Percentiles rank a stretch among this genome's conserved stretches.
Conservation (phyloP, 2,797 vertebrate species). For the Atherinosoma microstoma region DNA sequence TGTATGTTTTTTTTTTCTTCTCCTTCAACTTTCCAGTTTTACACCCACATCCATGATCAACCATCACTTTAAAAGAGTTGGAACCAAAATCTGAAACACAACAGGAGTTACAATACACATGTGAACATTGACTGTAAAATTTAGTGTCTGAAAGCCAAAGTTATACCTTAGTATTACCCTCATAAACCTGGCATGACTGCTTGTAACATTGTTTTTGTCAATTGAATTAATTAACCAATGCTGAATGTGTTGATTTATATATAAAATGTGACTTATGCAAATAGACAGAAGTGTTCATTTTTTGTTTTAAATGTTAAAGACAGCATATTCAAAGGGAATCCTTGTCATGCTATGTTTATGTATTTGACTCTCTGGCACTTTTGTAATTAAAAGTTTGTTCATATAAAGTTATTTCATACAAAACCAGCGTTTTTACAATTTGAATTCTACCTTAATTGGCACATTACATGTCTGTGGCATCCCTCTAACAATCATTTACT, state of each 20-base stretch:
- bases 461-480: constrained; percentile 64
- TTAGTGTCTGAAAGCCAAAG: constrained; percentile 60
- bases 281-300: not conserved
- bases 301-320: constrained; percentile 22
- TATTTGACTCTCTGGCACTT: constrained; percentile 61
- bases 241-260: constrained; percentile 12
- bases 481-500: constrained; percentile 65
- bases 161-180: constrained; percentile 29
- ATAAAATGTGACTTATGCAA: constrained; percentile 41
- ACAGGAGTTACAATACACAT: constrained; percentile 60
- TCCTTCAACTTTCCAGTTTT: constrained; percentile 40
- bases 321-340: constrained; percentile 53
- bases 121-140: constrained; percentile 48
- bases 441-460: constrained; percentile 68
- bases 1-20: constrained; percentile 42
- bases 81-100: constrained; percentile 62
- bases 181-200: constrained; percentile 60
- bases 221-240: constrained; percentile 14
- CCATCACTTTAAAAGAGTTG: constrained; percentile 49
- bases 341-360: constrained; percentile 57
- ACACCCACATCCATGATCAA: constrained; percentile 59
- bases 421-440: constrained; percentile 74
- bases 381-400: constrained; percentile 66
- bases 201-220: constrained; percentile 21
- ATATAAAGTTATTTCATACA: constrained; percentile 74